Evolutionary conservation across 2,888 invertebrate species (phyloP).

Genomic region (Drosophila robusta): DNA sequence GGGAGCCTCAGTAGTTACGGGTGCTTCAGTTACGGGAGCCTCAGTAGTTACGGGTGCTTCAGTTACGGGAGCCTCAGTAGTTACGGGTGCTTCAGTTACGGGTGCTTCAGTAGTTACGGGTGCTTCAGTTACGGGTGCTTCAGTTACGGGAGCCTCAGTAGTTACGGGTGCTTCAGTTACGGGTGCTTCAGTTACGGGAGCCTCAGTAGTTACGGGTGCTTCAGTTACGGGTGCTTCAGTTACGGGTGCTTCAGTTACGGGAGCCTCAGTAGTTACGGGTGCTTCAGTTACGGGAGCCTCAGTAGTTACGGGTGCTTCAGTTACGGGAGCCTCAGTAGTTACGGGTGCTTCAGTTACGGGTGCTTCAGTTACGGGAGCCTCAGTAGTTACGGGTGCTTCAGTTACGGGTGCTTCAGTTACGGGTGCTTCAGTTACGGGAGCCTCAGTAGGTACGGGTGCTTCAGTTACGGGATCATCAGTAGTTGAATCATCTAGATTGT

Average conservation of each 20-base stretch:
- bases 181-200: neutral
- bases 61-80: too few species aligned
- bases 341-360: neutral
- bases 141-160: neutral
- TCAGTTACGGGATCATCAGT: neutral
- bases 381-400: neutral
- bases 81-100: too few species aligned
- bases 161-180: neutral
- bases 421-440: neutral
- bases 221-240: too few species aligned
- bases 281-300: neutral
- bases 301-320: too few species aligned
- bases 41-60: neutral
- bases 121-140: too few species aligned
- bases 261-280: neutral
- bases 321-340: too few species aligned
- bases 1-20: too few species aligned
- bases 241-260: neutral
- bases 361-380: neutral
- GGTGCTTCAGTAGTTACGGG: too few species aligned
- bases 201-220: neutral
- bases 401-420: neutral
- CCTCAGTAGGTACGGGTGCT: neutral
- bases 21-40: too few species aligned
- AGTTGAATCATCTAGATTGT: constrained; percentile 27